A percentile compares a stretch with the other conserved stretches of the same genome.
phyloP scores from a whole-genome alignment of 2,797 vertebrate species.

The Apogon hyalosoma region DNA sequence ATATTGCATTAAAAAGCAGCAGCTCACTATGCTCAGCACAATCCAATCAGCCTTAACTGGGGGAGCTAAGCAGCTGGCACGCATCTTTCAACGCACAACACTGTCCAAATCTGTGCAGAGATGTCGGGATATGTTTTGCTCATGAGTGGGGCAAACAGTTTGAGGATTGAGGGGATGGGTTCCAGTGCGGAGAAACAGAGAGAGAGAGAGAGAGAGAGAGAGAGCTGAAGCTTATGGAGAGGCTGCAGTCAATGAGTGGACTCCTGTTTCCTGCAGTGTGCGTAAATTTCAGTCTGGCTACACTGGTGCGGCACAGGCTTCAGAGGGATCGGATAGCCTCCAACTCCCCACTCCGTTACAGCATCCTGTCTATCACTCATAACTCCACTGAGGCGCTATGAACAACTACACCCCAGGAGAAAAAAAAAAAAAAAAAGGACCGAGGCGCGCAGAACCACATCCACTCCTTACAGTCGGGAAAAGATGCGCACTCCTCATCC shows the following conservation, averaged over 20 bases:
- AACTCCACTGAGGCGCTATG: slow-evolving; percentile 79
- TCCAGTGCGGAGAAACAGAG: no score
- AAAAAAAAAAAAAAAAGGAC: slow-evolving; percentile 40
- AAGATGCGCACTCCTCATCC: slow-evolving; percentile 30
- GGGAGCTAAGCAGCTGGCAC: slow-evolving; percentile 51
- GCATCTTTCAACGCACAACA: slow-evolving; percentile 21
- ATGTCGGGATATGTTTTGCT: no score
- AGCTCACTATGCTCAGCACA: slow-evolving; percentile 32
- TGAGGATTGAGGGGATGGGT: no score
- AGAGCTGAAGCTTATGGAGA: slow-evolving; percentile 40
- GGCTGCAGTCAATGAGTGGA: slow-evolving; percentile 70
- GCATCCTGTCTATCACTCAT: slow-evolving; percentile 71
- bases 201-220: not conserved
- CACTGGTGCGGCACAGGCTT: slow-evolving; percentile 53
- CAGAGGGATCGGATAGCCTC: slow-evolving; percentile 46
- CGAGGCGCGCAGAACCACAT: slow-evolving; percentile 18
- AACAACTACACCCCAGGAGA: slow-evolving; percentile 77
- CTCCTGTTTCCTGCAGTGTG: slow-evolving; percentile 78
- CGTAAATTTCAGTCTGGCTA: slow-evolving; percentile 67
- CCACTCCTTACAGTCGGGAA: slow-evolving; percentile 10
- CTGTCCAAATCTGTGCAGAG: slow-evolving; percentile 40
- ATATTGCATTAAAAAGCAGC: slow-evolving; percentile 18
- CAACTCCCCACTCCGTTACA: slow-evolving; percentile 49
- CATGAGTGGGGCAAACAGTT: no score
- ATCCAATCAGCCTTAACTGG: slow-evolving; percentile 61